These are phyloP conservation scores for Catostomus latipinnis DNA, from an alignment of 2,797 vertebrate genomes.

Conservation along the genomic window DNA sequence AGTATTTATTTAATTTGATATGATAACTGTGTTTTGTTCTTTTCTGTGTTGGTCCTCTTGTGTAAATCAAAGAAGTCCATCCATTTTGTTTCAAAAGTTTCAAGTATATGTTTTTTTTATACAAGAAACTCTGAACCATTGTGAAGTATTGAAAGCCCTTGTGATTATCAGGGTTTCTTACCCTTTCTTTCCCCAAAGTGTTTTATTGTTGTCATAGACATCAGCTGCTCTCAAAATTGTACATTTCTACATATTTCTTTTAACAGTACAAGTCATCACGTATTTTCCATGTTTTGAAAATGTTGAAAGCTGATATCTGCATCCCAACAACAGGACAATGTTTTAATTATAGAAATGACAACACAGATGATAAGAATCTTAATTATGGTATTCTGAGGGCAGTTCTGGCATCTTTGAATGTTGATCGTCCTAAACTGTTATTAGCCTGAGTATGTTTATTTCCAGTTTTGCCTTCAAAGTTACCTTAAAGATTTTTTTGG, in stretches of 20 bases:
- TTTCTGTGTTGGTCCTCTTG: background rate
- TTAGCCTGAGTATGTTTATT: background rate
- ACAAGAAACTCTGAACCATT: conserved; percentile 22
- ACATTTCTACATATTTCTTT: background rate
- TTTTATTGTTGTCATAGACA: background rate
- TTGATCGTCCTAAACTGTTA: background rate
- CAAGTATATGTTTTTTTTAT: no score
- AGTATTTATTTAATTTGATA: background rate
- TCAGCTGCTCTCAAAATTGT: background rate
- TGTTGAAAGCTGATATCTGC: background rate
- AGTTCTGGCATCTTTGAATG: background rate
- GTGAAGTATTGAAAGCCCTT: conserved; percentile 50
- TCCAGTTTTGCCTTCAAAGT: background rate
- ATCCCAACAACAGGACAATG: background rate
- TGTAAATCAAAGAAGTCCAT: background rate
- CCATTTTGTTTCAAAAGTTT: no score
- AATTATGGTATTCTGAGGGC: background rate
- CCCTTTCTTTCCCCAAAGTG: background rate
- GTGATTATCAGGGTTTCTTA: conserved; percentile 1
- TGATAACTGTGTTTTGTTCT: background rate
- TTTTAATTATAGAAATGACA: background rate
- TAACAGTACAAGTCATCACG: background rate
- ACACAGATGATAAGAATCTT: background rate
- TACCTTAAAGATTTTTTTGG: background rate
- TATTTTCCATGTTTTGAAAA: background rate